Base-by-base conservation (phyloP, 2,113 vertebrate genomes). In the Taxidea taxus region DNA sequence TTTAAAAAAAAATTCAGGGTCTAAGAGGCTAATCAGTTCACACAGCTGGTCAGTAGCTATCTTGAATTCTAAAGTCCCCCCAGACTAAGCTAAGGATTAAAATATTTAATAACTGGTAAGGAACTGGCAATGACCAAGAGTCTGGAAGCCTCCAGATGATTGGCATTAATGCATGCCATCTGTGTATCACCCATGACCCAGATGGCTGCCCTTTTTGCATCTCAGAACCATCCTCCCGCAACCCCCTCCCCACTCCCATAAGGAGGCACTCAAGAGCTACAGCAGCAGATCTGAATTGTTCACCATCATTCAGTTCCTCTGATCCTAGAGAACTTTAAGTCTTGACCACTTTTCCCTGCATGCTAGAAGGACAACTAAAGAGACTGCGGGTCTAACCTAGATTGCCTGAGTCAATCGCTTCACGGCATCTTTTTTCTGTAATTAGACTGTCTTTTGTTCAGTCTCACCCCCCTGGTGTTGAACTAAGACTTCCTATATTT, bases 401-500 rank as follows among this genome's bases (percentile, higher is more conserved):
- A n/a, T 62, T 93, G 20, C 47, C 37, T 84, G n/a, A 87, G 39
- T 92, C 77, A 90, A 90, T 44, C 66, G 18, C 27, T 80, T 78
- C 12, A 44, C 44, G 18, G 2, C 44, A 92, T 87, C 83, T 94
- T 7, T 82, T 94, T 60, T 29, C 49, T 60, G 2, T 56, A 66
- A 39, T 58, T 86, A 62, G 47, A 29, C 6, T 66, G 2, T 83
- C 29, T 78, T 93, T 96, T 95, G 7, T 92, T 89, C 16, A 82
- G 58, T 60, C n/a, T 23, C 23, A 34, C 12, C 31, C 74, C 47
- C 56, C 37, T 75, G 13, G 3, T 74, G 49, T 31, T 82, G 62
- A 93, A 90, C 56, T 34, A 82, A 91, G n/a, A 31, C 10, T 77
- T 96, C 64, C 16, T 77, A 64, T 89, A 64, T 39, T 94, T 72